A percentile compares a stretch with the other conserved stretches of the same genome.
These are phyloP conservation scores for Tolmerus cingulatus DNA, from an alignment of 2,888 invertebrate genomes.

Conservation along the genomic window DNA sequence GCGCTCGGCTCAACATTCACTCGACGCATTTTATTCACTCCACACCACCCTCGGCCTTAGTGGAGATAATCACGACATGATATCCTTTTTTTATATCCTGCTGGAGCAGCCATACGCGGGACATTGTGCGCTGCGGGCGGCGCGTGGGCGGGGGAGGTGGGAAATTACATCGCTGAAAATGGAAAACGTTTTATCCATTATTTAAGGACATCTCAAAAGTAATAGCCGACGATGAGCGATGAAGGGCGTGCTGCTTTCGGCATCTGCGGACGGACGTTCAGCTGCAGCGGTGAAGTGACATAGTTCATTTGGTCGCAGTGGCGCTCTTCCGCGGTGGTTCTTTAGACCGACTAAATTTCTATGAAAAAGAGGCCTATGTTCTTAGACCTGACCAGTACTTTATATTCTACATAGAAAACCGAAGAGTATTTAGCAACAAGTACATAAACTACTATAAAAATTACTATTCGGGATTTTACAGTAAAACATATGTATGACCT, in stretches of 20 bases:
- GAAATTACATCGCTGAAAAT: constrained; percentile 40
- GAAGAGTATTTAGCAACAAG: too few species aligned
- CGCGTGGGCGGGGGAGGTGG: not conserved
- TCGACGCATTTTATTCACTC: constrained; percentile 41
- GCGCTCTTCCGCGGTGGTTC: not conserved
- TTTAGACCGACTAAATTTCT: not conserved
- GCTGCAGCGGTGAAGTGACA: constrained; percentile 10
- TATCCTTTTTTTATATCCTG: constrained; percentile 42
- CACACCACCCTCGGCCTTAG: constrained; percentile 39
- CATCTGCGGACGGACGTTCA: not conserved
- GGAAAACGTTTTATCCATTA: constrained; percentile 38
- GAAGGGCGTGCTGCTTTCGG: constrained; percentile 18
- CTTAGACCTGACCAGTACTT: not conserved
- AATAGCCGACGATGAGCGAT: not conserved
- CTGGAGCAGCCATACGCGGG: constrained; percentile 22
- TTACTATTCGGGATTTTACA: too few species aligned
- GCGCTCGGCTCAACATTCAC: constrained; percentile 31
- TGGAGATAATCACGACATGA: constrained; percentile 42
- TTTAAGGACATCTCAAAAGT: constrained; percentile 40
- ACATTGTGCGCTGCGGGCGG: constrained; percentile 3
- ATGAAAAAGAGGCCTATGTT: not conserved
- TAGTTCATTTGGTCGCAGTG: not conserved
- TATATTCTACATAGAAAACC: too few species aligned
- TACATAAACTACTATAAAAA: too few species aligned
- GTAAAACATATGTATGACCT: too few species aligned